phyloP scores from a whole-genome alignment of 2,888 invertebrate species.

The Cremastinae sp. region DNA sequence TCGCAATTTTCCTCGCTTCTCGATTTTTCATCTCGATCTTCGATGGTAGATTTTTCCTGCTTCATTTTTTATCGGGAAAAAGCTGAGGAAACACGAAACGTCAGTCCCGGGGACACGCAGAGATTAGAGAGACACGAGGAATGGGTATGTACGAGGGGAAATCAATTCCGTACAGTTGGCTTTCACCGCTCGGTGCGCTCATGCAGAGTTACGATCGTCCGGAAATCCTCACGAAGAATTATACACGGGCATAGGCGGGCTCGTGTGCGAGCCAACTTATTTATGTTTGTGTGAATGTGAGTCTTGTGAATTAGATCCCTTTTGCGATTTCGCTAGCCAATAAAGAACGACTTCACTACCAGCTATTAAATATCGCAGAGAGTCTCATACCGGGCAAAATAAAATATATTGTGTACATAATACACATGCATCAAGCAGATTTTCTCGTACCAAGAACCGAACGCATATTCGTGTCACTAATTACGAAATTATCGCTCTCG shows the following conservation, averaged over 20 bases:
- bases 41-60: neutral
- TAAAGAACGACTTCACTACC: conserved; percentile 56
- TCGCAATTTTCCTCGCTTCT: conserved; percentile 28
- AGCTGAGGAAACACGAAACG: conserved; percentile 54
- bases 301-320: conserved; percentile 56
- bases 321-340: conserved; percentile 59
- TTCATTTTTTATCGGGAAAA: conserved; percentile 16
- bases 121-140: conserved; percentile 22
- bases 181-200: conserved; percentile 67
- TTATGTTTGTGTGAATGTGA: conserved; percentile 19
- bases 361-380: conserved; percentile 54
- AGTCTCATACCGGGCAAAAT: conserved; percentile 14
- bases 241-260: conserved; percentile 20
- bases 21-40: conserved; percentile 1
- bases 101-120: conserved; percentile 31
- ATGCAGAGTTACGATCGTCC: conserved; percentile 67
- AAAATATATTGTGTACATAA: conserved; percentile 16
- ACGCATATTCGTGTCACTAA: conserved; percentile 60
- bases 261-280: conserved; percentile 2
- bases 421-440: conserved; percentile 31
- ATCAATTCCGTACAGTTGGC: conserved; percentile 71
- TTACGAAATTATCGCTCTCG: conserved; percentile 60
- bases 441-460: conserved; percentile 46
- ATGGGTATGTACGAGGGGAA: conserved; percentile 63
- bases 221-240: conserved; percentile 65